Base-by-base conservation (phyloP, 2,113 vertebrate species). In the Thunnus maccoyii region DNA sequence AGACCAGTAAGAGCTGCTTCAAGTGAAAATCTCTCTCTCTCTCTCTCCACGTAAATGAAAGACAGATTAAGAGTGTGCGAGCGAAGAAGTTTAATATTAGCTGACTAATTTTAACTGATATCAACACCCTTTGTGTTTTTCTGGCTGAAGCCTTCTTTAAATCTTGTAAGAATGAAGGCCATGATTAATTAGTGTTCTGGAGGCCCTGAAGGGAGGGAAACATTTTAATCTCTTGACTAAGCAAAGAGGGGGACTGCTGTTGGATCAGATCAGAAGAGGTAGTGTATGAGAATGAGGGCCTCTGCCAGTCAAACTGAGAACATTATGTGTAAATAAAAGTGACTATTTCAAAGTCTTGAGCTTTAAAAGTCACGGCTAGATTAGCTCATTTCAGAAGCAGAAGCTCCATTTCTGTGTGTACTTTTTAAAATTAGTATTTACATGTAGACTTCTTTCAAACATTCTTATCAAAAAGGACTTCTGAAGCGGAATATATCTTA, bases 151-250 rank as follows among this genome's bases (percentile, higher is more conserved):
- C 36, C 63, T 66, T 86, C 55, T 82, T 85, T 55, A 78, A 82
- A 76, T 76, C 73, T 83, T 73, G 50, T 64, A 62, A 46, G 70
- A 85, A 83, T 20, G 46, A 82, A 48, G 44, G 16, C 57, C 52
- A 5, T 71, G 64, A 32, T 89, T 90, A 81, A 86, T 87, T 91
- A 82, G 75, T 25, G 44, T 66, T 69, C 30, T 51, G 64, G 30
- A 80, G 58, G 75, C 76, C 73, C 65, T 1, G 22, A 71, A 51
- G 65, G 71, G 52, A 76, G 18, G 48, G 56, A 62, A 72, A 58
- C 73, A 51, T 82, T 81, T 82, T 70, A 88, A 81, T 80, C 64
- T 84, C 68, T 67, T 67, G 61, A 51, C 77, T 52, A 17, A 32
- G 17, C 72, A 82, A 48, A 32, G 50, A 69, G 70, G 36, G 64